Conservation (phyloP, 2,797 vertebrate species). For the Spondyliosoma cantharus region DNA sequence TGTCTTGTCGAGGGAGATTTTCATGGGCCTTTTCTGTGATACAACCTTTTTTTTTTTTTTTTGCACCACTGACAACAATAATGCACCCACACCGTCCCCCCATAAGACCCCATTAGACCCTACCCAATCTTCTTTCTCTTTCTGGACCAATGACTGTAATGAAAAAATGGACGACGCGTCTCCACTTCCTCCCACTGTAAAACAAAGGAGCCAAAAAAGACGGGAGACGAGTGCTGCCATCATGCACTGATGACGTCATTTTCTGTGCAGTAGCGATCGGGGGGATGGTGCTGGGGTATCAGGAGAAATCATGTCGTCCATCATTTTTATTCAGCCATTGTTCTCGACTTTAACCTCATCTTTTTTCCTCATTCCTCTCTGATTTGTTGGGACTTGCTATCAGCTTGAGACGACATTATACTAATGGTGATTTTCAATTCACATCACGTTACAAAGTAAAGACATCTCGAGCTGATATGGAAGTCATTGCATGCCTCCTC, state of each 20-base stretch:
- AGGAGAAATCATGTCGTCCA: too few species aligned
- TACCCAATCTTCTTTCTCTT: slow-evolving; percentile 7
- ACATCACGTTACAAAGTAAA: background rate
- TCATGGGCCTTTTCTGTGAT: slow-evolving; percentile 1
- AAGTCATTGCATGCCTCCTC: slow-evolving; percentile 52
- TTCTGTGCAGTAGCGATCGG: too few species aligned
- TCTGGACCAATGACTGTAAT: slow-evolving; percentile 1
- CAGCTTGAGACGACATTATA: slow-evolving; percentile 34
- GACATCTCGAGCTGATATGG: slow-evolving; percentile 49
- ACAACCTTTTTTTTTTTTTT: background rate
- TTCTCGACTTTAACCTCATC: slow-evolving; percentile 23
- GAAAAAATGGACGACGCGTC: too few species aligned
- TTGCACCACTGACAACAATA: slow-evolving; percentile 30
- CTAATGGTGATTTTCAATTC: background rate
- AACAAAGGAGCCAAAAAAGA: too few species aligned
- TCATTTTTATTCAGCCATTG: too few species aligned
- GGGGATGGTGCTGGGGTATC: too few species aligned
- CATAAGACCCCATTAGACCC: background rate
- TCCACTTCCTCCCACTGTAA: too few species aligned
- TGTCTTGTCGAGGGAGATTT: slow-evolving; percentile 14
- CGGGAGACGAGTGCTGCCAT: too few species aligned
- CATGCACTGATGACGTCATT: too few species aligned
- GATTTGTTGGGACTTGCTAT: slow-evolving; percentile 27
- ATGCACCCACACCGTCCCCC: background rate
- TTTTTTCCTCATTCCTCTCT: slow-evolving; percentile 21